Base-by-base conservation (phyloP, 2,797 vertebrate species). In the Paedocypris micromegethes region DNA sequence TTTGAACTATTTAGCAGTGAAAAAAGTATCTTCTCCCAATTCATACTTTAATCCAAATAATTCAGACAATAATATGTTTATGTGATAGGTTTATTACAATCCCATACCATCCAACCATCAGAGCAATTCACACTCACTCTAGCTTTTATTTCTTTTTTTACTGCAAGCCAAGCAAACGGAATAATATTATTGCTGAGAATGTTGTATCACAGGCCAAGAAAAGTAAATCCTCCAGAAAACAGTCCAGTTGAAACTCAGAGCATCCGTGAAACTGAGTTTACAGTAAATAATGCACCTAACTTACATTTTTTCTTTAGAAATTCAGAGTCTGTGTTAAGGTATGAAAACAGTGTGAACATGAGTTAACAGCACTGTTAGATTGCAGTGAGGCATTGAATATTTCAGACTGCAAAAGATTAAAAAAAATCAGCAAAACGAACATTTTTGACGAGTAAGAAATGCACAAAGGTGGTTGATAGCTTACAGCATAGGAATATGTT, bases 81-180 rank as follows among this genome's bases (percentile, higher is more conserved):
- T 75, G 70, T 74, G 85, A 86, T 82, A 39, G 75, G 74, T 83
- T 77, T 48, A 74, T 72, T 67, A 84, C 83, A 82, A 38, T 64
- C 9, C 42, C 60, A 57, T 63, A 63, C 59, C 9, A 58, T 56
- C 57, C 46, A 57, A 55, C 38, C 59, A 68, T 52, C 48, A 63
- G 39, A 63, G 47, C 8, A 58, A 69, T 69, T 58, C 47, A 54
- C 44, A 41, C 60, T 53, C 48, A 5, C 54, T 6, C 5, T 47
- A 8, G 5, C n/a, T n/a, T 64, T 57, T 47, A 56, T 49, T 55
- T 67, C 51, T 48, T 47, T 47, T 46, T 52, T 55, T 41, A 68
- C 56, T 63, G 66, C 71, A 70, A 75, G 70, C 75, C 65, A 69
- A 74, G 73, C 78, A 67, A 75, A 75, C 78, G 65, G 48, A 77